Evolutionary conservation across 2,113 vertebrate species (phyloP).

Genomic region (Notiomystis cincta): DNA sequence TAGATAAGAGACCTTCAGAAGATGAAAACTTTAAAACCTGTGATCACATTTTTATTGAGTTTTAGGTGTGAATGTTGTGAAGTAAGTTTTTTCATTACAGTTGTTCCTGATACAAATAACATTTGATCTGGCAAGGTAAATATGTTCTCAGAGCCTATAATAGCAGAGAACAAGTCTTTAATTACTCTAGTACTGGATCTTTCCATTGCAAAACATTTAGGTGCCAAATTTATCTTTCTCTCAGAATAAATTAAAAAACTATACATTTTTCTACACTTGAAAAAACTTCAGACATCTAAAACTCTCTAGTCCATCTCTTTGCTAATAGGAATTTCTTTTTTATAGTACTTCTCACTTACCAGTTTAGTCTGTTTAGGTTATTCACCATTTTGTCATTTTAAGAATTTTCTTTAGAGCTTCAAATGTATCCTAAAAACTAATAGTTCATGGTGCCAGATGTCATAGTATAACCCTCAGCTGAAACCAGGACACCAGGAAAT

Average conservation of each 20-base stretch:
- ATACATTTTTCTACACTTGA: neutral
- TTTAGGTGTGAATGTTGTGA: neutral
- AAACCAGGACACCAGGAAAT: neutral
- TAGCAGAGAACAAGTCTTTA: neutral
- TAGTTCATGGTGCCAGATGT: neutral
- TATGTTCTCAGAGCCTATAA: neutral
- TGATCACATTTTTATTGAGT: neutral
- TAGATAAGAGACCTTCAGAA: neutral
- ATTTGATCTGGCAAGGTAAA: neutral
- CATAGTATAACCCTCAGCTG: neutral
- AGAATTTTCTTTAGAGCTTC: neutral
- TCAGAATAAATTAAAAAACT: neutral
- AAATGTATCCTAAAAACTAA: neutral
- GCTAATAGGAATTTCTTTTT: neutral
- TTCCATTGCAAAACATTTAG: neutral
- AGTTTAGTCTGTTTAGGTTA: neutral
- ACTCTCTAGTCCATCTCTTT: neutral
- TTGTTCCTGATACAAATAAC: neutral
- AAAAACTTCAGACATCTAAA: neutral
- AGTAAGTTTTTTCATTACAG: neutral
- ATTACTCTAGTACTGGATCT: neutral
- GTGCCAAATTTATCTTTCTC: neutral
- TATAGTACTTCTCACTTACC: neutral
- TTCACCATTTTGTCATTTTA: neutral
- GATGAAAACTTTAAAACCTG: neutral